A percentile compares a stretch with the other conserved stretches of the same genome.
Evolutionary conservation across 2,113 vertebrate genomes (phyloP).

Genomic region (Mungos mungo): DNA sequence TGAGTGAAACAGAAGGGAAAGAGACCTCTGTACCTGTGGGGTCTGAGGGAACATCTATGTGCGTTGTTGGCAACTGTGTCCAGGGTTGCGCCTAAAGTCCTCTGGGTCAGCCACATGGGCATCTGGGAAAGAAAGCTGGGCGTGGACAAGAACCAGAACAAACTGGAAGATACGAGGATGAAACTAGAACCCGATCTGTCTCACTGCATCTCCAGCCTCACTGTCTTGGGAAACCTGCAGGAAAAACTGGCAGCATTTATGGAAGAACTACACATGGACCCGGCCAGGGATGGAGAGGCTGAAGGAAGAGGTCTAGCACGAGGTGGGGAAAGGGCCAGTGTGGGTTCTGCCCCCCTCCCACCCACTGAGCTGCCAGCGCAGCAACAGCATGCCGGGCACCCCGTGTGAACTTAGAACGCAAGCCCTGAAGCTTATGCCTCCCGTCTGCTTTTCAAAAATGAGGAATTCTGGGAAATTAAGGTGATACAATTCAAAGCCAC

Average conservation of each 20-base stretch:
- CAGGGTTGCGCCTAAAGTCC: not conserved
- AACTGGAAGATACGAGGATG: accelerated
- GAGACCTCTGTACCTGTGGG: not conserved
- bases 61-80: not conserved
- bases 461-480: not conserved
- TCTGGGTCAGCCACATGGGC: not conserved
- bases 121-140: not conserved
- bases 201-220: not conserved
- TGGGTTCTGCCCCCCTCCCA: not conserved
- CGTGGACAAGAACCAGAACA: not conserved
- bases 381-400: not conserved
- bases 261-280: not conserved
- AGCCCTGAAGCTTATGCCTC: not conserved
- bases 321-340: not conserved
- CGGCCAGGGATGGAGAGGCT: not conserved
- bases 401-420: not conserved
- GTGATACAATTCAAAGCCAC: not conserved
- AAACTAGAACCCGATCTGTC: too few species aligned
- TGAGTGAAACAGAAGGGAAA: not conserved
- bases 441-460: not conserved
- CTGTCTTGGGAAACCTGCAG: not conserved
- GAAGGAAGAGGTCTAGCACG: not conserved
- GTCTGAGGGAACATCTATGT: not conserved
- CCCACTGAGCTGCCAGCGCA: not conserved
- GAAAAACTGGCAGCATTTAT: not conserved